Conservation (phyloP, 2,888 invertebrate species). For the Tenthredo mesomela region DNA sequence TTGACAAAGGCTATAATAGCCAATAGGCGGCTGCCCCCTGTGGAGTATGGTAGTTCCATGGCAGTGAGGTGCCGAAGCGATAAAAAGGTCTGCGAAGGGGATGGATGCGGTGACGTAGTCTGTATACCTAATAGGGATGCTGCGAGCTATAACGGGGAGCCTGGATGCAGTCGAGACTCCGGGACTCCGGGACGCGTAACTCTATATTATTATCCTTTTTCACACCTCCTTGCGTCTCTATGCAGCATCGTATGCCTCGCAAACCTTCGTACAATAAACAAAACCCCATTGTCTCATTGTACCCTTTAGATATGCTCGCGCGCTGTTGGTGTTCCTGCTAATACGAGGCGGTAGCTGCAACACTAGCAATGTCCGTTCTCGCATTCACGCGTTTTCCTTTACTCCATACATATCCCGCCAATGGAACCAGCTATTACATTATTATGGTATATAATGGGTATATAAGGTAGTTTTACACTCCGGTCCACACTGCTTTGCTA, state of each 20-base stretch:
- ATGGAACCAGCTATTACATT: constrained; percentile 38
- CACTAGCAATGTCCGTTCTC: background rate
- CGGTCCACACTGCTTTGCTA: background rate
- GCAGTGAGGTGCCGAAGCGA: constrained; percentile 48
- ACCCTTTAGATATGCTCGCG: constrained; percentile 39
- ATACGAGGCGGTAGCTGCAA: constrained; percentile 32
- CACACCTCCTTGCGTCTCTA: constrained; percentile 75
- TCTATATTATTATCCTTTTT: constrained; percentile 78
- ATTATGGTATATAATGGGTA: background rate
- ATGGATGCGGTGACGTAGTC: constrained; percentile 46
- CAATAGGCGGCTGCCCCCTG: constrained; percentile 51
- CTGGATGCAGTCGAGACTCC: constrained; percentile 44
- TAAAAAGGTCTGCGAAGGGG: constrained; percentile 31
- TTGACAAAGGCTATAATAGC: constrained; percentile 47
- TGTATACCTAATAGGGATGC: constrained; percentile 50
- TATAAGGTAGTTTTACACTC: background rate
- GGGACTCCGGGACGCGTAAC: constrained; percentile 65
- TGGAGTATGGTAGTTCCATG: constrained; percentile 36
- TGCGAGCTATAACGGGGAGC: constrained; percentile 55
- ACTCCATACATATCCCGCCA: background rate
- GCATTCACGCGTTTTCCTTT: constrained; percentile 16
- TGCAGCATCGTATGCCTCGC: constrained; percentile 55
- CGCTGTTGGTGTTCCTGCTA: constrained; percentile 42
- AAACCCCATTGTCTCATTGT: constrained; percentile 71
- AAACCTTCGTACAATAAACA: constrained; percentile 69